Evolutionary conservation across 1,140 invertebrate species (phyloP), one percentile per base, ranked within the genome.

Genomic region (Macrotrachela quadricornifera): DNA sequence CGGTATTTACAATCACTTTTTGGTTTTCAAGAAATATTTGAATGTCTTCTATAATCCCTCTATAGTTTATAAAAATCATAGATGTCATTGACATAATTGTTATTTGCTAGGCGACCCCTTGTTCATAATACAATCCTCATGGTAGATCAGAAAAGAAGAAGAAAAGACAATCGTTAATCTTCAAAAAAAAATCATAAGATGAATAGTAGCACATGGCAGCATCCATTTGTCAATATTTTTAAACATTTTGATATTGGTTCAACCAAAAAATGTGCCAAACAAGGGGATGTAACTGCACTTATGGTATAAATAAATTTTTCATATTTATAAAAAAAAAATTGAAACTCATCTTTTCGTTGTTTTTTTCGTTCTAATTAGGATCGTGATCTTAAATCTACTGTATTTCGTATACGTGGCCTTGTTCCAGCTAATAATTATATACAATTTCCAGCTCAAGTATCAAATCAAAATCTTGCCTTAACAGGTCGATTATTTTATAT

Each of bases 201-300:
- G n/a, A n/a, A n/a, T n/a, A n/a, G n/a, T n/a, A n/a, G n/a, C n/a
- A n/a, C n/a, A n/a, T 70, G 68, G 68, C 68, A 70, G 54, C 64
- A 68, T 50, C 68, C 68, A 12, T 68, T 61, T 63, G 68, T 70
- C 18, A 70, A 70, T 61, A 62, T 69, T 9, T 70, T 70, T 57
- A 70, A 69, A 55, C 65, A 70, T 56, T 69, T 68, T 53, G 63
- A 64, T 56, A 51, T 70, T 16, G 51, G 62, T 56, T 56, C 62
- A 63, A 68, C 66, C 65, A 69, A 67, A 57, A 70, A 68, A 50
- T 61, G 63, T 17, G 60, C 61, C 40, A 70, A 70, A 59, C 65
- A 70, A 59, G 68, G 68, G 18, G 68, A 70, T 42, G 66, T 70
- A 17, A 52, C 60, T 9, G 57, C 61, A 40, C 42, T 60, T 10